Conservation (phyloP, 2,797 vertebrate species). For the Buphagus erythrorhynchus region DNA sequence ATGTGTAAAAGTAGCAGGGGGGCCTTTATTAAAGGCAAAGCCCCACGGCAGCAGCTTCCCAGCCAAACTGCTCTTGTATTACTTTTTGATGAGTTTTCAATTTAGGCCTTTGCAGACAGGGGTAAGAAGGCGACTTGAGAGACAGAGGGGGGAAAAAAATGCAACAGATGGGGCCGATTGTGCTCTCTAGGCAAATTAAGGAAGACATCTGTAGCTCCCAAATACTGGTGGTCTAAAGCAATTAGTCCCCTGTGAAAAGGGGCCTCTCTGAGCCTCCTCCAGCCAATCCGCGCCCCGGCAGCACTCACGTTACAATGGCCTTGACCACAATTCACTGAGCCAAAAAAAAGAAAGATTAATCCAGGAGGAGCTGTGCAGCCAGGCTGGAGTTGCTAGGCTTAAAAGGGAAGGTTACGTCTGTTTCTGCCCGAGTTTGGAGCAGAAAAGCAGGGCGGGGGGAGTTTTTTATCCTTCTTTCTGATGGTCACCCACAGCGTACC, state of each 20-base stretch:
- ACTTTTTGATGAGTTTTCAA: constrained; percentile 99
- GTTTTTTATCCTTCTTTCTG: not conserved
- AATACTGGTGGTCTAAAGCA: constrained; percentile 92
- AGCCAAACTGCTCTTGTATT: constrained; percentile 98
- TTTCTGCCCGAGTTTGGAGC: constrained; percentile 59
- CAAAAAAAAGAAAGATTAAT: constrained; percentile 86
- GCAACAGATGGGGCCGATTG: constrained; percentile 99
- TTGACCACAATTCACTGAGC: constrained; percentile 89
- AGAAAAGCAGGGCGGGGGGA: not conserved
- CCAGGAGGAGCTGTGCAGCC: constrained; percentile 80
- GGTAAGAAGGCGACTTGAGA: constrained; percentile 80
- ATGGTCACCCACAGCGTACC: not conserved
- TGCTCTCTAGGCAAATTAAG: constrained; percentile 95
- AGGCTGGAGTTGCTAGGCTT: constrained; percentile 76
- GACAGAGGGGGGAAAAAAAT: constrained; percentile 85
- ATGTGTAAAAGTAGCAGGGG: constrained; percentile 87
- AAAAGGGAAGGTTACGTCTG: constrained; percentile 73
- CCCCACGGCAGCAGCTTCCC: constrained; percentile 87
- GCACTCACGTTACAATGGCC: constrained; percentile 88
- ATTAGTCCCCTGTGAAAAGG: constrained; percentile 91
- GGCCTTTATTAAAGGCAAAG: constrained; percentile 85
- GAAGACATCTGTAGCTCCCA: constrained; percentile 97
- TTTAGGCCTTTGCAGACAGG: constrained; percentile 90
- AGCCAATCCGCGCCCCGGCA: constrained; percentile 82
- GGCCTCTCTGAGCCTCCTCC: constrained; percentile 83